These are phyloP conservation scores for Ceyx cyanopectus DNA, from an alignment of 2,113 vertebrate species.

Conservation along the genomic window DNA sequence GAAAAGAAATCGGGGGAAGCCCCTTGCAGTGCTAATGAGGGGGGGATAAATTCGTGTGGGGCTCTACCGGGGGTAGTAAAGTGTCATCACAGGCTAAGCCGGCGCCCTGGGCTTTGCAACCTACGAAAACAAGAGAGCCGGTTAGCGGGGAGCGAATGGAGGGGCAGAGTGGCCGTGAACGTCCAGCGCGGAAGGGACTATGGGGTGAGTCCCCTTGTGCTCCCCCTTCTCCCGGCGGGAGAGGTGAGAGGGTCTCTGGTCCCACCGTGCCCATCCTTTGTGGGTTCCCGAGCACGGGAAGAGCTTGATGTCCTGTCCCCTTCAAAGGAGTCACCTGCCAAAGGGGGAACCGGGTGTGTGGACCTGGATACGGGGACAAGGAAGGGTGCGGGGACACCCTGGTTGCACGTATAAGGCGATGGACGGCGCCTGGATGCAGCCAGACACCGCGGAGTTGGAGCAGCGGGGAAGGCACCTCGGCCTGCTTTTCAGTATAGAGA, in stretches of 20 bases:
- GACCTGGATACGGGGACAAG: background rate
- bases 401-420: background rate
- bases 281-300: too few species aligned
- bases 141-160: background rate
- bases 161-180: background rate
- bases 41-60: background rate
- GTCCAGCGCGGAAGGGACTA: background rate
- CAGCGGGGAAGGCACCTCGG: background rate
- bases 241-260: background rate
- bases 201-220: too few species aligned
- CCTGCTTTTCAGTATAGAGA: background rate
- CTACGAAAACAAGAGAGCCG: background rate
- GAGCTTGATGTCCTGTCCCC: background rate
- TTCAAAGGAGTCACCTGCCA: background rate
- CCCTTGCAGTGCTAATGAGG: background rate
- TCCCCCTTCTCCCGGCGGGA: background rate
- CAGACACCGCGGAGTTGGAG: background rate
- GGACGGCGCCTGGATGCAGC: background rate
- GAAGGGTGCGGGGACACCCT: too few species aligned
- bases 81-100: background rate
- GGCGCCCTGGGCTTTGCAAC: background rate
- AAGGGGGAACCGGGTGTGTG: accelerated
- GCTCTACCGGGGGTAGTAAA: background rate
- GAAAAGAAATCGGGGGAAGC: background rate
- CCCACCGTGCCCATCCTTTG: background rate